These are phyloP conservation scores for Desoria tigrina DNA, from an alignment of 2,888 invertebrate genomes.

Conservation along the genomic window DNA sequence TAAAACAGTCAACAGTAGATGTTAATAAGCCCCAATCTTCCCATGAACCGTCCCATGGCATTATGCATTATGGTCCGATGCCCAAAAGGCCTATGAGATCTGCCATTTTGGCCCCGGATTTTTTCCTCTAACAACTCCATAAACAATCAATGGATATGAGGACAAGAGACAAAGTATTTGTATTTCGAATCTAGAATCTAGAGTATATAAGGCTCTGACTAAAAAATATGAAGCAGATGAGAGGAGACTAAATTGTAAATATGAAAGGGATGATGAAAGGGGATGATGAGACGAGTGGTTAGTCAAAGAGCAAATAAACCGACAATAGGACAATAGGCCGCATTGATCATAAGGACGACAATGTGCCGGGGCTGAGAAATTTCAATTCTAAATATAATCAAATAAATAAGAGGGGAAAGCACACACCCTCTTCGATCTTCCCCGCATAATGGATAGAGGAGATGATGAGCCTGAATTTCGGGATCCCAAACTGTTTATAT, in stretches of 20 bases:
- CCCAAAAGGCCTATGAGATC: not conserved
- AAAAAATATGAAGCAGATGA: slow-evolving; percentile 13
- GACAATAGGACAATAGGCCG: slow-evolving; percentile 1
- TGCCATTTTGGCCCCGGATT: too few species aligned
- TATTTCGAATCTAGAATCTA: too few species aligned
- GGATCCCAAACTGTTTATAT: too few species aligned
- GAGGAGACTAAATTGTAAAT: not conserved
- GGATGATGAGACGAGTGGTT: slow-evolving; percentile 16
- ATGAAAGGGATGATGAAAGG: not conserved
- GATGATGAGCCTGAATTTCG: too few species aligned
- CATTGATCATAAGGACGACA: slow-evolving; percentile 1
- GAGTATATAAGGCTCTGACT: too few species aligned
- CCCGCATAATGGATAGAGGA: not conserved
- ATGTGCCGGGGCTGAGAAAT: not conserved
- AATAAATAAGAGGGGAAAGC: not conserved
- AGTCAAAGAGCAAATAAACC: slow-evolving; percentile 18
- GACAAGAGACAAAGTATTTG: too few species aligned
- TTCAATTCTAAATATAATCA: not conserved
- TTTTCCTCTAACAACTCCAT: too few species aligned
- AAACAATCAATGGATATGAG: too few species aligned
- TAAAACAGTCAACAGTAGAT: too few species aligned
- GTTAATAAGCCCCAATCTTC: too few species aligned
- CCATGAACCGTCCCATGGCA: too few species aligned
- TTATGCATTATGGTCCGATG: not conserved
- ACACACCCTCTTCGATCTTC: not conserved